Conservation (phyloP, 2,888 invertebrate genomes). For the Drosophila longiperda region DNA sequence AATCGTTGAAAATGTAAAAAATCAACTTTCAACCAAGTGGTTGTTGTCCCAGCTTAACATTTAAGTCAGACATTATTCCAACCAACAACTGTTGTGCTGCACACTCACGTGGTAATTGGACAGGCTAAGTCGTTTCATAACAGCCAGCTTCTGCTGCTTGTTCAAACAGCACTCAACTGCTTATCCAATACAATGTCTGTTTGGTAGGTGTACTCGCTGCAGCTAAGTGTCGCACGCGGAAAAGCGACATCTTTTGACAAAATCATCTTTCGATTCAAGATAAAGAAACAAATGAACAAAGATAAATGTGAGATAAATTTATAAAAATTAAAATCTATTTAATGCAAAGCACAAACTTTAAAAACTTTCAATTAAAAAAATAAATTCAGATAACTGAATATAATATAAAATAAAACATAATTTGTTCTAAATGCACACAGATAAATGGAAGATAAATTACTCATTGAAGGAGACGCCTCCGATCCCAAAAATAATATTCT, state of each 20-base stretch:
- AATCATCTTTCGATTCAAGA: background rate
- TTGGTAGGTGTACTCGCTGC: background rate
- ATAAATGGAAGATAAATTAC: background rate
- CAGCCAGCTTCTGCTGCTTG: constrained; percentile 2
- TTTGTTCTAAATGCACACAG: background rate
- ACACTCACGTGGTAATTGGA: background rate
- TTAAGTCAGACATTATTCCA: no score
- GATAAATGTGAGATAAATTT: background rate
- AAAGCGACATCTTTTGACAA: background rate
- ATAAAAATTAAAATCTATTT: background rate
- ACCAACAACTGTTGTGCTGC: background rate
- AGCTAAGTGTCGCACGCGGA: no score
- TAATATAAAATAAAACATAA: background rate
- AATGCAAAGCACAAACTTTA: background rate
- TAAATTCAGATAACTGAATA: background rate
- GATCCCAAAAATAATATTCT: background rate
- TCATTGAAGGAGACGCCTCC: background rate
- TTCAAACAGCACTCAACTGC: background rate
- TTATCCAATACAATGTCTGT: background rate
- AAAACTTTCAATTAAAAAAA: background rate
- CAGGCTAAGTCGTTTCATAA: background rate
- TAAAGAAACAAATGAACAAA: background rate
- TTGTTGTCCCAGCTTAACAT: background rate
- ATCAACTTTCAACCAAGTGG: background rate
- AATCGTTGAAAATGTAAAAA: background rate